Evolutionary conservation across 2,888 invertebrate genomes (phyloP).

Genomic region (Synergus itoensis): DNA sequence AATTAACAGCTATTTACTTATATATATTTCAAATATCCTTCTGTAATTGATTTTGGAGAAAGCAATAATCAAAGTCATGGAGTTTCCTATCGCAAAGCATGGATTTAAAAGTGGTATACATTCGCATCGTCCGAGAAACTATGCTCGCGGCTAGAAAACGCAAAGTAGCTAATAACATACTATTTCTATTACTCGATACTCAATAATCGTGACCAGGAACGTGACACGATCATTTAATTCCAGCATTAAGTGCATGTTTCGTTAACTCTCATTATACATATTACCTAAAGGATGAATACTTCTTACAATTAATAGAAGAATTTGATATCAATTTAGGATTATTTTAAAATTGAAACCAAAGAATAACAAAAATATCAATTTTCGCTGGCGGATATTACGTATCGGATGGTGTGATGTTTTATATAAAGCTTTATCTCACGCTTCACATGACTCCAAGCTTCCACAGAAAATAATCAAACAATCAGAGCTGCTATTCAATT

Average conservation of each 20-base stretch:
- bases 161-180: conserved; percentile 44
- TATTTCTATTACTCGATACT: neutral
- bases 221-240: neutral
- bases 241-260: neutral
- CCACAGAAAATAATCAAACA: neutral
- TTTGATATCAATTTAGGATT: too few species aligned
- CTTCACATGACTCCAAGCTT: neutral
- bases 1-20: neutral
- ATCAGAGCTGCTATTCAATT: neutral
- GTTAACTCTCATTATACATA: neutral
- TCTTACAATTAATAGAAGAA: neutral
- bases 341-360: too few species aligned
- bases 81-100: conserved; percentile 33
- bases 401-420: neutral
- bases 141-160: conserved; percentile 49
- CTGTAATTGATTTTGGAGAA: conserved; percentile 2
- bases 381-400: neutral
- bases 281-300: neutral
- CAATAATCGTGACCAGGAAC: neutral
- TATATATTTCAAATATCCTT: neutral
- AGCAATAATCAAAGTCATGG: neutral
- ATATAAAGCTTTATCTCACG: neutral
- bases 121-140: conserved; percentile 43
- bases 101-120: conserved; percentile 27
- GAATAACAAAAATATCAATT: too few species aligned